A percentile compares a stretch with the other conserved stretches of the same genome.
These are phyloP conservation scores for Laspeyria flexula DNA, from an alignment of 2,888 invertebrate genomes.

Conservation along the genomic window DNA sequence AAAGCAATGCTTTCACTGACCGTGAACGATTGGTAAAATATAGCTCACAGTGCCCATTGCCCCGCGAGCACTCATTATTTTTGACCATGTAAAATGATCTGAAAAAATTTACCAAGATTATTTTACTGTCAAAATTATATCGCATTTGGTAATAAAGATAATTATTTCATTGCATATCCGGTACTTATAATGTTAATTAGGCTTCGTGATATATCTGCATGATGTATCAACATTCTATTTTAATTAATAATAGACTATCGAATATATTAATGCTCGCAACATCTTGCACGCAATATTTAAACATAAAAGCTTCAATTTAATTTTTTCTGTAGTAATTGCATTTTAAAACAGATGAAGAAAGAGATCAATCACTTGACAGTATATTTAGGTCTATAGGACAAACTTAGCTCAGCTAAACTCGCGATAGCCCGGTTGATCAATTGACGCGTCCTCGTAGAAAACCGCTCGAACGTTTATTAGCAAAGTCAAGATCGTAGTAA, in stretches of 20 bases:
- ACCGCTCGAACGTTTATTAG: conserved; percentile 48
- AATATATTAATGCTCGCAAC: too few relatives aligned
- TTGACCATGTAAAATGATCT: conserved; percentile 12
- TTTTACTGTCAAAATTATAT: conserved; percentile 1
- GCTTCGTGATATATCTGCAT: neutral
- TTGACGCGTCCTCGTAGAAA: conserved; percentile 53
- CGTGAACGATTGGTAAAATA: conserved; percentile 33
- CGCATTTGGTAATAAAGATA: neutral
- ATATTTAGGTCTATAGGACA: conserved; percentile 35
- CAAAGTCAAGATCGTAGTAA: conserved; percentile 45
- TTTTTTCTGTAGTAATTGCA: conserved; percentile 36
- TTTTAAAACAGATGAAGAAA: conserved; percentile 46
- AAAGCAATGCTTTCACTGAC: conserved; percentile 18
- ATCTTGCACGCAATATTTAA: too few relatives aligned
- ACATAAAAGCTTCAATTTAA: neutral
- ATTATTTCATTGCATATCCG: conserved; percentile 1
- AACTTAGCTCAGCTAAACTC: conserved; percentile 38
- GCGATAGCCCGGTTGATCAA: conserved; percentile 47
- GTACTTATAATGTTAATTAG: neutral
- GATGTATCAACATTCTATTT: too few relatives aligned
- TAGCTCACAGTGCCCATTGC: conserved; percentile 1
- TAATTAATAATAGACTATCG: too few relatives aligned
- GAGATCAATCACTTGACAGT: conserved; percentile 45
- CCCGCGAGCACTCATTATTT: conserved; percentile 13
- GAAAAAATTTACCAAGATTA: conserved; percentile 14